phyloP scores from a whole-genome alignment of 1,140 invertebrate genomes.

The Chymomyza costata region DNA sequence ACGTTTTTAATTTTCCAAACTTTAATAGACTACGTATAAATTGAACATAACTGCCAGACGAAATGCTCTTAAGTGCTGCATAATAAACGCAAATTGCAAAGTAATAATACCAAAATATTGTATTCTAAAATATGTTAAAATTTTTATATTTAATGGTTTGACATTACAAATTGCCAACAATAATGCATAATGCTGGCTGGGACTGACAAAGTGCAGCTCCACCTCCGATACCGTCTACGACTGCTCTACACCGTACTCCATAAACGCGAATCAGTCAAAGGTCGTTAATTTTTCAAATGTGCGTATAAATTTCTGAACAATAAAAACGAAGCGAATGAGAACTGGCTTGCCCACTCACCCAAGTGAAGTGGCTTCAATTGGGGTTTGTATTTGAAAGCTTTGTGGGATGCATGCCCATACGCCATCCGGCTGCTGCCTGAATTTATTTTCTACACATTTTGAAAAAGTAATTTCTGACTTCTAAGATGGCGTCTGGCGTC shows the following conservation, averaged over 20 bases:
- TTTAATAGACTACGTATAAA: neutral
- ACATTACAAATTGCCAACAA: constrained; percentile 17
- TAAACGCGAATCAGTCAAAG: constrained; percentile 45
- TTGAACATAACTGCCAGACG: neutral
- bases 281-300: constrained; percentile 48
- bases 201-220: neutral
- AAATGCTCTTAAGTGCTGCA: constrained; percentile 3
- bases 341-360: neutral
- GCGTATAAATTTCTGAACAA: constrained; percentile 42
- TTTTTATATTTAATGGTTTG: constrained; percentile 15
- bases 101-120: constrained; percentile 12
- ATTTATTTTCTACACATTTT: too few relatives aligned
- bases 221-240: neutral
- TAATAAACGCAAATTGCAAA: constrained; percentile 13
- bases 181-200: neutral
- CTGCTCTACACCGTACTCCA: neutral
- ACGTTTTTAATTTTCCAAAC: neutral
- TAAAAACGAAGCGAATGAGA: constrained; percentile 18
- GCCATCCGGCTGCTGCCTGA: too few relatives aligned
- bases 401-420: too few relatives aligned
- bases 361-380: too few relatives aligned
- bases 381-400: too few relatives aligned
- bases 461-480: too few relatives aligned
- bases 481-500: too few relatives aligned
- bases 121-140: constrained; percentile 35